Evolutionary conservation across 2,888 invertebrate species (phyloP).

Genomic region (Tridacna crocea): DNA sequence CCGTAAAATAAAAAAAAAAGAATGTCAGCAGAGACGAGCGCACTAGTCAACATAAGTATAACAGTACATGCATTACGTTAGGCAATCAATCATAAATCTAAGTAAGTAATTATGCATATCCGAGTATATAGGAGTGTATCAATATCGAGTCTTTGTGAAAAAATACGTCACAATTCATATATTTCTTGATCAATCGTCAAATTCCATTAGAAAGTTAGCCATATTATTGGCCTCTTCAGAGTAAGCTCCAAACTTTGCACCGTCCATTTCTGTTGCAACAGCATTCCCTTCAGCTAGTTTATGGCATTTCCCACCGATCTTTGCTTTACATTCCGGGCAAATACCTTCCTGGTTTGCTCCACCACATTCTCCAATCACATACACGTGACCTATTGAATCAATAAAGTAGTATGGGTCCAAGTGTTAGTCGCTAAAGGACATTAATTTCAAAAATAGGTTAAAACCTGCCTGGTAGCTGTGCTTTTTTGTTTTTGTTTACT

Average conservation of each 20-base stretch:
- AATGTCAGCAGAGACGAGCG: too few species aligned
- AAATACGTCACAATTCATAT: background rate
- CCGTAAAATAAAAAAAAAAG: too few species aligned
- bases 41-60: too few species aligned
- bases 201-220: constrained; percentile 33
- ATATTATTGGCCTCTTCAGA: constrained; percentile 68
- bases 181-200: background rate
- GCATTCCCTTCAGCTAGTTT: constrained; percentile 85
- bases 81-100: too few species aligned
- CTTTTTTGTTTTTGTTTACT: too few species aligned
- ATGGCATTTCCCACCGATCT: constrained; percentile 86
- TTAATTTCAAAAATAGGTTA: too few species aligned
- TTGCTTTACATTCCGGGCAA: constrained; percentile 87
- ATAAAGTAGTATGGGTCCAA: background rate
- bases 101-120: background rate
- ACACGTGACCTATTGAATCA: constrained; percentile 86
- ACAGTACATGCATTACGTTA: too few species aligned
- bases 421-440: too few species aligned
- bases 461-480: too few species aligned
- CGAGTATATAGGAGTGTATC: background rate
- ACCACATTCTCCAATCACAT: constrained; percentile 89
- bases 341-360: constrained; percentile 86
- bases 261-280: constrained; percentile 84
- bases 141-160: background rate
- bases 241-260: constrained; percentile 76